These are phyloP conservation scores for Drosophila insularis DNA, from an alignment of 1,140 invertebrate species.

Conservation along the genomic window DNA sequence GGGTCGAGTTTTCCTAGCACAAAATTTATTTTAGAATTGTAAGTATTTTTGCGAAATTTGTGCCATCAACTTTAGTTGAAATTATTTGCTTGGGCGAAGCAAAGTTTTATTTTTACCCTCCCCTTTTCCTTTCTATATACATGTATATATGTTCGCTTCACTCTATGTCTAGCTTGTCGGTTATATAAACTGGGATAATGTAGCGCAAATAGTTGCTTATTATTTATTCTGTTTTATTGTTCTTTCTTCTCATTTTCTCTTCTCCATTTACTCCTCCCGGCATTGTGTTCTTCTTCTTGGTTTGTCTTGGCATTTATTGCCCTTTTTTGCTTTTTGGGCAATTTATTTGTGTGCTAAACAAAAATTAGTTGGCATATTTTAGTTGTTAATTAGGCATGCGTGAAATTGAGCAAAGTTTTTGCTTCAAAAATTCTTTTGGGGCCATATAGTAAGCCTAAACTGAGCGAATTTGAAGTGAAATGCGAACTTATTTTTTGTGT, in stretches of 20 bases:
- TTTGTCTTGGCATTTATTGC: constrained; percentile 33
- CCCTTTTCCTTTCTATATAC: neutral
- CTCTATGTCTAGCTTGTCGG: constrained; percentile 29
- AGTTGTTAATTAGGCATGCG: constrained; percentile 75
- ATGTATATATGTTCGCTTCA: neutral
- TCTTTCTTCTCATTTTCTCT: neutral
- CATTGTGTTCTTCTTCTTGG: constrained; percentile 13
- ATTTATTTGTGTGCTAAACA: constrained; percentile 63
- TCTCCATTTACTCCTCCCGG: neutral
- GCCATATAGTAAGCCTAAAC: neutral
- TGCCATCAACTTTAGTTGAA: constrained; percentile 73
- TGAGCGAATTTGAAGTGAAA: neutral
- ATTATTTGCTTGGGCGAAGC: constrained; percentile 67
- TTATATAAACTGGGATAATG: constrained; percentile 79
- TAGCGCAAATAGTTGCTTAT: constrained; percentile 80
- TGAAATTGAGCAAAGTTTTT: constrained; percentile 63
- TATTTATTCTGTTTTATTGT: constrained; percentile 74
- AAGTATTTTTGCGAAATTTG: constrained; percentile 70
- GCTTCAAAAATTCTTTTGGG: constrained; percentile 11
- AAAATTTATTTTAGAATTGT: constrained; percentile 80
- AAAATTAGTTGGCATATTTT: constrained; percentile 78
- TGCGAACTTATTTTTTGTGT: neutral
- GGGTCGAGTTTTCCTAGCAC: constrained; percentile 43
- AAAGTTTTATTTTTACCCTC: neutral
- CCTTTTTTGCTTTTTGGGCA: constrained; percentile 47